phyloP scores from a whole-genome alignment of 2,797 vertebrate genomes.

The Leptatherina wallacei region DNA sequence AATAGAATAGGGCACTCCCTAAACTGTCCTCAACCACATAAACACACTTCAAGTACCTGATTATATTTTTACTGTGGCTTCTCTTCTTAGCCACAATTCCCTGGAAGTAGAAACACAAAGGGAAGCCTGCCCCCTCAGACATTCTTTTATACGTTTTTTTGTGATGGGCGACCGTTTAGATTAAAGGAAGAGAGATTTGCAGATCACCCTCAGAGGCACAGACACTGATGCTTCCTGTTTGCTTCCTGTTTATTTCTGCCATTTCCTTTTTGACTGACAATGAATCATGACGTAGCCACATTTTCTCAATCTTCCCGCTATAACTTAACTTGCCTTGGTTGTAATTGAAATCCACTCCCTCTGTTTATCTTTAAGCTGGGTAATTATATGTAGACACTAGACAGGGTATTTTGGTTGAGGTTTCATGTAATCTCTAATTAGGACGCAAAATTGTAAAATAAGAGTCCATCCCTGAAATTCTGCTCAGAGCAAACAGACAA shows the following conservation, averaged over 20 bases:
- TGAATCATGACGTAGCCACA: slow-evolving; percentile 7
- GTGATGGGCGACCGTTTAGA: slow-evolving; percentile 11
- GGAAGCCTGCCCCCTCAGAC: slow-evolving; percentile 5
- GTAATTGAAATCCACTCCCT: slow-evolving; percentile 33
- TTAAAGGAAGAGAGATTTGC: slow-evolving; percentile 1
- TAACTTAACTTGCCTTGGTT: slow-evolving; percentile 15
- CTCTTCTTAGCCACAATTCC: not conserved
- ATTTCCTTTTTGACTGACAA: slow-evolving; percentile 50
- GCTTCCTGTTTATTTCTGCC: slow-evolving; percentile 59
- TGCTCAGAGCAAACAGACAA: slow-evolving; percentile 4
- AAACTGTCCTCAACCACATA: slow-evolving; percentile 33
- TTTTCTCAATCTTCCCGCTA: slow-evolving; percentile 15
- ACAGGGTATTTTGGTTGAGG: slow-evolving; percentile 42
- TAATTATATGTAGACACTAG: slow-evolving; percentile 56
- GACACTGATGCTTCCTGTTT: slow-evolving; percentile 56
- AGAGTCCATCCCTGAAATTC: slow-evolving; percentile 27
- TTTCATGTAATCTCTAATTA: slow-evolving; percentile 61
- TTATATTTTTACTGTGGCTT: slow-evolving; percentile 23
- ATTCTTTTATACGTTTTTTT: not conserved
- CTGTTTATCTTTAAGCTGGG: slow-evolving; percentile 36
- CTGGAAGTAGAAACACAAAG: not conserved
- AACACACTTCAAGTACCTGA: slow-evolving; percentile 41
- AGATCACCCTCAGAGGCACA: slow-evolving; percentile 18
- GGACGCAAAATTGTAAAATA: slow-evolving; percentile 31
- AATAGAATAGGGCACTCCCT: slow-evolving; percentile 37